These are phyloP conservation scores for Antheraea mylitta DNA, from an alignment of 1,140 invertebrate species.

Conservation along the genomic window DNA sequence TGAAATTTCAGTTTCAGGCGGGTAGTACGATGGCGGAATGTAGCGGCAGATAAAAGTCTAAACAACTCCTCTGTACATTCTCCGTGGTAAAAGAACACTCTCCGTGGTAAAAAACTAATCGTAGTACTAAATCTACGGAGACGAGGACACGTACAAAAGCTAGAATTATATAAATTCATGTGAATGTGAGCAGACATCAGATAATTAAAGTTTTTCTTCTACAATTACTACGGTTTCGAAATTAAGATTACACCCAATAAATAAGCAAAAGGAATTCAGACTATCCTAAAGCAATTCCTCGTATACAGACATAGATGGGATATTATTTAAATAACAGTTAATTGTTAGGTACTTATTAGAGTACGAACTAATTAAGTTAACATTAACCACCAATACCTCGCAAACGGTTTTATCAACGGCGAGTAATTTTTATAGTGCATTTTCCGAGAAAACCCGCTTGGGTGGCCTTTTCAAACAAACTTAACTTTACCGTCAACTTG, in stretches of 20 bases:
- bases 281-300: not conserved
- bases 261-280: not conserved
- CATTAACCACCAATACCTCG: constrained; percentile 14
- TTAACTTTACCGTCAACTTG: not conserved
- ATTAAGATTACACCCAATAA: not conserved
- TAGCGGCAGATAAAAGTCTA: no score
- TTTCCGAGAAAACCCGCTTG: constrained; percentile 55
- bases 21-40: no score
- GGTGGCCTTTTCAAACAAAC: constrained; percentile 39
- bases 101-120: no score
- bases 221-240: not conserved
- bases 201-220: no score
- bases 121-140: no score
- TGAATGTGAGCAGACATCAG: no score
- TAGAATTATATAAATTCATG: no score
- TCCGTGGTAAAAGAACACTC: no score
- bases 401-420: constrained; percentile 24
- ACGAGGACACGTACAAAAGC: no score
- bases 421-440: constrained; percentile 53
- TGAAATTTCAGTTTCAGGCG: no score
- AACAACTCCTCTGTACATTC: no score
- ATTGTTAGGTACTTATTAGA: constrained; percentile 22
- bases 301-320: not conserved
- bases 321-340: constrained; percentile 7
- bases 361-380: constrained; percentile 30